phyloP scores from a whole-genome alignment of 2,888 invertebrate species.

The Pheosia gnoma region DNA sequence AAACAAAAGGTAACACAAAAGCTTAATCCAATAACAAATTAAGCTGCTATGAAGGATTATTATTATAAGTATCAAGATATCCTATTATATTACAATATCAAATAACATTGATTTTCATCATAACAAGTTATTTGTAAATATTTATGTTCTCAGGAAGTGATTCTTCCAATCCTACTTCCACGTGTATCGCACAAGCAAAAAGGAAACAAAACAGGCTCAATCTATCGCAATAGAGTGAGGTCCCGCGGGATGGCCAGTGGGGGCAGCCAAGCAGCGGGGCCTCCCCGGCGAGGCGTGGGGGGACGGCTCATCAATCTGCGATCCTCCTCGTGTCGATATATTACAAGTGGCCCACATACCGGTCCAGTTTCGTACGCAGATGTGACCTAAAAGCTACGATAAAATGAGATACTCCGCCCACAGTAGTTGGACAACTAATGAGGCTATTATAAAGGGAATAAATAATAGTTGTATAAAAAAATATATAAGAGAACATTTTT shows the following conservation, averaged over 20 bases:
- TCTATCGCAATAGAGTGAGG: slow-evolving; percentile 49
- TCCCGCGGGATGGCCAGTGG: slow-evolving; percentile 45
- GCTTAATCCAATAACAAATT: no score
- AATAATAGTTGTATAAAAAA: neutral
- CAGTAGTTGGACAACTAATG: slow-evolving; percentile 30
- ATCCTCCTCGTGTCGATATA: slow-evolving; percentile 69
- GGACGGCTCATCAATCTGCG: slow-evolving; percentile 70
- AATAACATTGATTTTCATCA: neutral
- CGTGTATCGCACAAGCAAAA: slow-evolving; percentile 29
- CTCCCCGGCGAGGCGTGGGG: slow-evolving; percentile 36
- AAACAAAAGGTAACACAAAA: no score
- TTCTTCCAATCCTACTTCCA: slow-evolving; percentile 29
- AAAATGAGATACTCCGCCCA: slow-evolving; percentile 32
- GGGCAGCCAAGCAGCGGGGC: slow-evolving; percentile 40
- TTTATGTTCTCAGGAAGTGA: slow-evolving; percentile 10
- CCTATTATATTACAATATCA: neutral
- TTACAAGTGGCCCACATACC: slow-evolving; percentile 70
- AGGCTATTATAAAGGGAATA: slow-evolving; percentile 1
- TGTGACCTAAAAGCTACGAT: slow-evolving; percentile 58
- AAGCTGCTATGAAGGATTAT: no score
- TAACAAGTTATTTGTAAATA: neutral
- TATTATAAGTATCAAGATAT: no score
- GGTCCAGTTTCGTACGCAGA: slow-evolving; percentile 62
- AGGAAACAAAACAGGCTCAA: slow-evolving; percentile 63
- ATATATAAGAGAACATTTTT: neutral